Evolutionary conservation across 2,113 vertebrate genomes (phyloP).

Genomic region (Argyrosomus japonicus): DNA sequence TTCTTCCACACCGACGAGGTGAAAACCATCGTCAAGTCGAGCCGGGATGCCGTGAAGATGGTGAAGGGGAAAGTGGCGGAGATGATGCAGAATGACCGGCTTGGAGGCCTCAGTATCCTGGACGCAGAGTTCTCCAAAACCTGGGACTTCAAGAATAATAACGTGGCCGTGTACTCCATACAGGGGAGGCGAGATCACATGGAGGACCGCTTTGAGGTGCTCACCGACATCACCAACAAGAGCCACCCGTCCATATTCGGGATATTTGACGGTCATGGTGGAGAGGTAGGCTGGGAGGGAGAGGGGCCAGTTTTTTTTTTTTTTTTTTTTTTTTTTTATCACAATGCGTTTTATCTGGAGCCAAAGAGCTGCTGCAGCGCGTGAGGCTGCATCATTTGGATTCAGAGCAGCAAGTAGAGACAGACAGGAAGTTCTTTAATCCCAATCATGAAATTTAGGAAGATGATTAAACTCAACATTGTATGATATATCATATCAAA

Average conservation of each 20-base stretch:
- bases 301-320: neutral
- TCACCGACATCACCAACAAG: conserved; percentile 95
- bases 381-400: conserved; percentile 5
- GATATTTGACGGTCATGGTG: conserved; percentile 98
- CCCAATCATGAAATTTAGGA: neutral
- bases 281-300: conserved; percentile 88
- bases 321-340: conserved; percentile 3
- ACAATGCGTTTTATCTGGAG: neutral
- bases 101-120: conserved; percentile 93
- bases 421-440: neutral
- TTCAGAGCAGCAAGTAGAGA: neutral
- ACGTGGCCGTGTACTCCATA: conserved; percentile 97
- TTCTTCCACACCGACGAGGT: conserved; percentile 99
- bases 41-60: conserved; percentile 97
- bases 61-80: conserved; percentile 98
- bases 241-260: conserved; percentile 97
- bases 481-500: no score
- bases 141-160: conserved; percentile 96
- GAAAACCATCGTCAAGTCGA: conserved; percentile 98
- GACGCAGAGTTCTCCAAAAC: conserved; percentile 97
- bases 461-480: neutral
- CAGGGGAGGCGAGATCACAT: conserved; percentile 98
- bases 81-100: conserved; percentile 96
- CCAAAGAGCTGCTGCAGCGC: conserved; percentile 9
- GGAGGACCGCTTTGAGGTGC: conserved; percentile 97